Percentiles rank a stretch among this genome's conserved stretches.
phyloP scores from a whole-genome alignment of 2,797 vertebrate species.

The Semaprochilodus insignis region DNA sequence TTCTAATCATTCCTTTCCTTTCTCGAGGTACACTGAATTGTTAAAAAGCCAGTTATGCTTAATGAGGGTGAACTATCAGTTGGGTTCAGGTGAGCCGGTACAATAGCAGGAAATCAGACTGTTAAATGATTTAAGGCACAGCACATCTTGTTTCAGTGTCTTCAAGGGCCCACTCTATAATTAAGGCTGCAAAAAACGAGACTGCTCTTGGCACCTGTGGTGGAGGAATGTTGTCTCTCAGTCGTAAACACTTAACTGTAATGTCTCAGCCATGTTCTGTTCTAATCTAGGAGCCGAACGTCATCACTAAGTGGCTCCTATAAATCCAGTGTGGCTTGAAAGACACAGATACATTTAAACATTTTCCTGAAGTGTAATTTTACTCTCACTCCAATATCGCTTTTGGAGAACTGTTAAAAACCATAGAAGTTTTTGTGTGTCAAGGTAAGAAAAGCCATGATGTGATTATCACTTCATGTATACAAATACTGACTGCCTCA shows the following conservation, averaged over 20 bases:
- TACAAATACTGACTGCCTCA: background rate
- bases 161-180: background rate
- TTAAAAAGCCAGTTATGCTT: background rate
- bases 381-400: background rate
- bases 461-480: background rate
- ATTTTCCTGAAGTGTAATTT: background rate
- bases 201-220: background rate
- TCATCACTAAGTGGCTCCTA: constrained; percentile 3
- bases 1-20: constrained; percentile 18
- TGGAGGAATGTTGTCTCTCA: background rate
- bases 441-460: background rate
- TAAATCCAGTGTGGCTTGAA: background rate
- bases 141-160: background rate
- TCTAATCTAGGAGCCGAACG: background rate
- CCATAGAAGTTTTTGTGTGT: background rate
- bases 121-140: background rate
- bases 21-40: background rate
- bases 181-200: background rate
- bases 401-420: constrained; percentile 2
- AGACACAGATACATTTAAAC: background rate
- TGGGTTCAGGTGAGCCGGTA: background rate
- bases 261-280: background rate
- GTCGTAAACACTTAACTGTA: background rate
- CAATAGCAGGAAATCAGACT: constrained; percentile 12
- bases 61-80: background rate